Evolutionary conservation across 2,113 vertebrate species (phyloP).

Genomic region (Sitta europaea): DNA sequence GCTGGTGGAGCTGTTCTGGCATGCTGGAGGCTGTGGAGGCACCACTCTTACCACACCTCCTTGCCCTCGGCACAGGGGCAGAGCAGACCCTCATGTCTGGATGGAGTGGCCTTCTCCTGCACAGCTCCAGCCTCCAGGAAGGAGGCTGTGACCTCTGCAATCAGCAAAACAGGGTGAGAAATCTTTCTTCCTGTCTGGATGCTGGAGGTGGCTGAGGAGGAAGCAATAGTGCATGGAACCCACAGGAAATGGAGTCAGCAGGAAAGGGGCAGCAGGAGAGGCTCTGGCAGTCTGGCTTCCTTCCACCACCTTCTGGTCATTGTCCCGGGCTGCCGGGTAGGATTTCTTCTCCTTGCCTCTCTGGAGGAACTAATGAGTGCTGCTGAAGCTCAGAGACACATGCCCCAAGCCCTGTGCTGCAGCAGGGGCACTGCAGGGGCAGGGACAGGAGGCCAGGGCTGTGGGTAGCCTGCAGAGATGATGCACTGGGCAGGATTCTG

Average conservation of each 20-base stretch:
- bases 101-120: background rate
- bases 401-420: fast-evolving
- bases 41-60: background rate
- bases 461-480: fast-evolving
- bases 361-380: fast-evolving
- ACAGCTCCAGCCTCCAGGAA: background rate
- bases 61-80: fast-evolving
- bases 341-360: background rate
- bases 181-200: slow-evolving; percentile 13
- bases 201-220: slow-evolving; percentile 10
- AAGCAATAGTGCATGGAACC: background rate
- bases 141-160: background rate
- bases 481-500: background rate
- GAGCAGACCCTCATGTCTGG: background rate
- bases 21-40: background rate
- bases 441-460: fast-evolving
- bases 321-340: fast-evolving
- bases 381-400: fast-evolving
- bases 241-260: slow-evolving; percentile 40
- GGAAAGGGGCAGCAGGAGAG: background rate
- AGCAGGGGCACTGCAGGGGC: fast-evolving
- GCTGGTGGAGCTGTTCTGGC: background rate
- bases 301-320: background rate
- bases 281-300: background rate
- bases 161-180: slow-evolving; percentile 14